Evolutionary conservation across 2,888 invertebrate species (phyloP), one percentile per base, ranked within the genome.

Genomic region (Scaptomyza caliginosa): DNA sequence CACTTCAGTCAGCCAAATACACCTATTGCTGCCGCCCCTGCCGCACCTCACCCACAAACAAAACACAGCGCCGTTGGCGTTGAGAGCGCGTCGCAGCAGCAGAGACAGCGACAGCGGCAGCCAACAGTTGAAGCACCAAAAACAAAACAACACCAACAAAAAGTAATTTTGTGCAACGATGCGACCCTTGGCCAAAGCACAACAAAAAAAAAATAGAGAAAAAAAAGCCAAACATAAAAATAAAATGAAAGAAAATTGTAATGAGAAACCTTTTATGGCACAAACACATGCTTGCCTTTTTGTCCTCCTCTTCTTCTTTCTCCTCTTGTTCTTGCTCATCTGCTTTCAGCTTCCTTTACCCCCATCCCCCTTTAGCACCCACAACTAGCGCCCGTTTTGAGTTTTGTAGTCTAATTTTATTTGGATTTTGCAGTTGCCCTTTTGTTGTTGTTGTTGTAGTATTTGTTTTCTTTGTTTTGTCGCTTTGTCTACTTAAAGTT

Each of bases 151-250:
- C n/a, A 50, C 7, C 49, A 52, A 26, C 38, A 55, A 34, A 50
- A 34, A 80, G 81, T 84, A 80, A 84, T 80, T 84, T 80, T 80
- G 80, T 80, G 80, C 80, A 80, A 84, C 80, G 84, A 80, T 80
- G 84, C 80, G 84, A 80, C 80, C 84, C 80, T 84, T 80, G 80
- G 81, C 84, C 84, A 80, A 83, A n/a, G n/a, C n/a, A n/a, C n/a
- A n/a, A n/a, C n/a, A n/a, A 83, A 45, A 32, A 4, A 30, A 30
- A 28, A 28, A 24, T 6, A 24, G n/a, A n/a, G n/a, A 11, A 30
- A 30, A n/a, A n/a, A 32, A 6, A 32, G 13, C n/a, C 6, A 24
- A 24, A 24, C 6, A 1, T 1, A 24, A 24, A 24, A 24, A 24
- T 2, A 24, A 24, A 8, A 8, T 24, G 8, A 13, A 32, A 32